Percentiles rank a stretch among this genome's conserved stretches.
Evolutionary conservation across 2,888 invertebrate species (phyloP).

Genomic region (Ephialtes manifestator): DNA sequence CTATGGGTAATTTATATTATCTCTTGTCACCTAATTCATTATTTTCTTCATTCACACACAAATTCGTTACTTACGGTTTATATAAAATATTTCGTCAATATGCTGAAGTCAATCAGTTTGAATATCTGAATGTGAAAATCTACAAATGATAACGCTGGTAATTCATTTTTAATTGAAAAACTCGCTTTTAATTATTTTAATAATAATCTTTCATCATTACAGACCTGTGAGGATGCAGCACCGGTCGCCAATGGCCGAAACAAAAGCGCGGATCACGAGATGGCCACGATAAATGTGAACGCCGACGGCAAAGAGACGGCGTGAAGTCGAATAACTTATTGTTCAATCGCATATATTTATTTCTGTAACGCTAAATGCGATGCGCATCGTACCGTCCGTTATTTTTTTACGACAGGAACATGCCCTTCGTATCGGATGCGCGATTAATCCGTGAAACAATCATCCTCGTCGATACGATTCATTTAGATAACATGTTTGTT

Average conservation of each 20-base stretch:
- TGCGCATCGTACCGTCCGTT: constrained; percentile 75
- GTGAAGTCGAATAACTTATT: constrained; percentile 79
- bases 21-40: constrained; percentile 64
- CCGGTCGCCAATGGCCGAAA: constrained; percentile 80
- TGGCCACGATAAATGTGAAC: constrained; percentile 81
- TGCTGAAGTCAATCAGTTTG: neutral
- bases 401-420: constrained; percentile 35
- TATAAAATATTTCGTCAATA: neutral
- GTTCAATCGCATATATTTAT: constrained; percentile 76
- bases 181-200: constrained; percentile 20
- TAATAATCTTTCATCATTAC: constrained; percentile 65
- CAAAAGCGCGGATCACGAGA: constrained; percentile 81
- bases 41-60: neutral
- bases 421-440: neutral
- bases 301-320: constrained; percentile 78
- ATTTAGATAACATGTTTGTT: neutral
- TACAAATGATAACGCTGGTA: neutral
- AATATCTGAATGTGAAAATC: neutral
- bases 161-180: neutral
- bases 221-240: constrained; percentile 85
- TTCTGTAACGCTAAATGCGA: constrained; percentile 70
- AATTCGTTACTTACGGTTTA: neutral
- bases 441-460: constrained; percentile 11
- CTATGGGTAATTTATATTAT: constrained; percentile 91
- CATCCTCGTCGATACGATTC: neutral